Evolutionary conservation across 2,113 vertebrate species (phyloP).

Genomic region (Pontoporia blainvillei): DNA sequence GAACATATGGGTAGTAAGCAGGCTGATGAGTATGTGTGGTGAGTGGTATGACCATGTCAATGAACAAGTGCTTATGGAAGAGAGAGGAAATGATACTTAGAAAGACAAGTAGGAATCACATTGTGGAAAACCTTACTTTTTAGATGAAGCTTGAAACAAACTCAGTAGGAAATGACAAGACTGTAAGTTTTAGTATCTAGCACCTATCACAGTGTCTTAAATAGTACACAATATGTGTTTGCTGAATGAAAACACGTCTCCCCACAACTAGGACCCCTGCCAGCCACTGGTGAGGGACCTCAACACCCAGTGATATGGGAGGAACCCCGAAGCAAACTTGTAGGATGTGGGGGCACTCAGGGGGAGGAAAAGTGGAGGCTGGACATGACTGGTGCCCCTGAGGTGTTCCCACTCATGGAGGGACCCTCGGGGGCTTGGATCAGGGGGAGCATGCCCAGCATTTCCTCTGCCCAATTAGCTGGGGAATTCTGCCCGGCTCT

Average conservation of each 20-base stretch:
- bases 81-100: not conserved
- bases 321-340: accelerated
- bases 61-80: not conserved
- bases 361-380: too few species aligned
- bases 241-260: not conserved
- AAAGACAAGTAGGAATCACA: not conserved
- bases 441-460: accelerated
- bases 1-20: not conserved
- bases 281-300: too few species aligned
- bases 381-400: too few species aligned
- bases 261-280: too few species aligned
- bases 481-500: too few species aligned
- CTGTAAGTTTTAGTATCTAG: too few species aligned
- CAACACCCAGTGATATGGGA: too few species aligned
- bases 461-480: too few species aligned
- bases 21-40: not conserved
- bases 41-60: not conserved
- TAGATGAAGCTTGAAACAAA: not conserved
- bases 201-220: not conserved
- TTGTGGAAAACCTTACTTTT: not conserved
- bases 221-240: not conserved
- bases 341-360: too few species aligned
- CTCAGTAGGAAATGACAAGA: not conserved
- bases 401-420: too few species aligned
- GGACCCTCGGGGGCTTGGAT: too few species aligned